These are phyloP conservation scores for Eumerus sabulonum DNA, from an alignment of 2,888 invertebrate species.

Conservation along the genomic window DNA sequence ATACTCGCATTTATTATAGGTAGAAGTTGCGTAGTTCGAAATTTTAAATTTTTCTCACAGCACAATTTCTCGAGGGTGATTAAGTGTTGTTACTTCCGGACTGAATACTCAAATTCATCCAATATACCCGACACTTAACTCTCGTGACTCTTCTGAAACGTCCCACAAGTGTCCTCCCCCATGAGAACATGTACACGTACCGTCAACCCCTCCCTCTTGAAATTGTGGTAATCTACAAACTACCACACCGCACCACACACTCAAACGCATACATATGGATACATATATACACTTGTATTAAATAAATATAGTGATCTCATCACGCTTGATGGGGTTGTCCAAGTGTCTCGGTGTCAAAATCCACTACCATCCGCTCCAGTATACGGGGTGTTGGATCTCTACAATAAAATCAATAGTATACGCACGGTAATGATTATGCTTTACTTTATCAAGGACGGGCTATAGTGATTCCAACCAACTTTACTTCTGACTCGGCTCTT, in stretches of 20 bases:
- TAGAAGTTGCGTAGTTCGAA: slow-evolving; percentile 2
- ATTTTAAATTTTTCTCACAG: slow-evolving; percentile 35
- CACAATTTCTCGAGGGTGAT: slow-evolving; percentile 48
- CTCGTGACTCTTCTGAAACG: slow-evolving; percentile 27
- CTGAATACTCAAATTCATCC: slow-evolving; percentile 42
- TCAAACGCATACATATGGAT: no score
- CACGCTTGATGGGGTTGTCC: neutral
- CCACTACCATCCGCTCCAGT: slow-evolving; percentile 6
- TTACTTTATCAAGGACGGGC: slow-evolving; percentile 24
- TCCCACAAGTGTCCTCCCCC: slow-evolving; percentile 11
- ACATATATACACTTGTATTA: neutral
- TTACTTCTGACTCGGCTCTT: neutral
- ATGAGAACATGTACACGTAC: slow-evolving; percentile 17
- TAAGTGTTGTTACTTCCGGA: slow-evolving; percentile 54
- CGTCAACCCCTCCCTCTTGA: no score
- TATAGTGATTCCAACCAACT: slow-evolving; percentile 25
- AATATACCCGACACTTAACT: slow-evolving; percentile 38
- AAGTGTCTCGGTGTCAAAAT: slow-evolving; percentile 24
- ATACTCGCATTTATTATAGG: no score
- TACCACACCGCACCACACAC: no score
- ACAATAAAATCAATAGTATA: slow-evolving; percentile 22
- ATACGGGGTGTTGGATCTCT: slow-evolving; percentile 15
- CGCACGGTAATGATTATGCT: slow-evolving; percentile 32
- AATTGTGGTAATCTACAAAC: no score
- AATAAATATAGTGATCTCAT: slow-evolving; percentile 31